phyloP scores from a whole-genome alignment of 2,113 vertebrate genomes.

The Sminthopsis crassicaudata region DNA sequence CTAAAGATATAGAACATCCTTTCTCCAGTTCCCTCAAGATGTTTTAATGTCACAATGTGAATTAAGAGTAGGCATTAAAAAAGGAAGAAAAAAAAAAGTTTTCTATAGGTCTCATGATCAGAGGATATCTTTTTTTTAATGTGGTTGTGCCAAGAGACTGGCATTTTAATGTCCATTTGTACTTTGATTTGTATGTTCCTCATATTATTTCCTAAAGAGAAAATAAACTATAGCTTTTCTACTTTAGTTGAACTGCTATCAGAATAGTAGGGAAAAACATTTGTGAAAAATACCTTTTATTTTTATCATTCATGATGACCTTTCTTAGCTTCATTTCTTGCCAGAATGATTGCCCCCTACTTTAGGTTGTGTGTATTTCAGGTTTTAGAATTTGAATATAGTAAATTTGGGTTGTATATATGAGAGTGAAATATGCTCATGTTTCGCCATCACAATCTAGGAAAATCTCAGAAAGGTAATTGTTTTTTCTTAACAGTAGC shows the following conservation, averaged over 20 bases:
- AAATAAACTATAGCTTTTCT: neutral
- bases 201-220: neutral
- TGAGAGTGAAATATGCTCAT: neutral
- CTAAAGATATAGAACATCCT: neutral
- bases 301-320: slow-evolving; percentile 18
- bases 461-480: neutral
- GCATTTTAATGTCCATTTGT: slow-evolving; percentile 40
- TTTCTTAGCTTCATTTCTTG: slow-evolving; percentile 25
- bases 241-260: slow-evolving; percentile 27
- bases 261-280: slow-evolving; percentile 21
- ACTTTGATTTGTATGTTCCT: neutral
- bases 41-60: slow-evolving; percentile 22
- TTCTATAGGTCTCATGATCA: slow-evolving; percentile 10
- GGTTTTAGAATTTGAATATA: neutral
- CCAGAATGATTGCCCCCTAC: slow-evolving; percentile 24
- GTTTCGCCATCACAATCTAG: neutral
- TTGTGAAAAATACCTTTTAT: slow-evolving; percentile 4
- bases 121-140: neutral
- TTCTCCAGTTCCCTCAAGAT: slow-evolving; percentile 8
- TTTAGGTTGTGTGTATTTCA: neutral
- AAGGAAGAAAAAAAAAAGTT: neutral
- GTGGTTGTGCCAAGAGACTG: slow-evolving; percentile 8
- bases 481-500: neutral
- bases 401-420: slow-evolving; percentile 12
- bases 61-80: slow-evolving; percentile 1